Conservation (phyloP, 1,140 invertebrate species). For the Mylabris phalerata region DNA sequence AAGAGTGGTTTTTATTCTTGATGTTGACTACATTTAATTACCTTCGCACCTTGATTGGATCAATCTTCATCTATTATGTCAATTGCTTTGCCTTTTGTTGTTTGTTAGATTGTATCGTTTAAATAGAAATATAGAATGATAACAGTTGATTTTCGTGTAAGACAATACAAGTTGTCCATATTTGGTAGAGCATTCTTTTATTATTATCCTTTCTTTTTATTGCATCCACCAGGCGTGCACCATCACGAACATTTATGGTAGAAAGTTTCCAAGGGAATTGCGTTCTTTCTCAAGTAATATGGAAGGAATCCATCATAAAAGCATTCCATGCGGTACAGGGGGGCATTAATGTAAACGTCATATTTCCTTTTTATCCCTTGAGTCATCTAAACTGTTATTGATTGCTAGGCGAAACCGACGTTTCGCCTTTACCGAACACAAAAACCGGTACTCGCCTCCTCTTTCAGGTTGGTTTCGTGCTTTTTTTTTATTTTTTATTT, state of each 20-base stretch:
- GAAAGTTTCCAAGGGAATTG: conserved; percentile 24
- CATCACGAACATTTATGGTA: conserved; percentile 17
- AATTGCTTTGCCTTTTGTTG: too few species aligned
- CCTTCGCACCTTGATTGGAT: too few species aligned
- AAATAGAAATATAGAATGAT: too few species aligned
- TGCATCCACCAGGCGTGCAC: too few species aligned
- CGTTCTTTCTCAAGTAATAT: conserved; percentile 24
- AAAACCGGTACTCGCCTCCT: not conserved
- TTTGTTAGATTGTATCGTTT: too few species aligned
- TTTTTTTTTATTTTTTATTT: not conserved
- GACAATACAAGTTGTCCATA: too few species aligned
- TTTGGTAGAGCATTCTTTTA: too few species aligned
- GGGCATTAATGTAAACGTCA: conserved; percentile 31
- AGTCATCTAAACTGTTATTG: conserved; percentile 26
- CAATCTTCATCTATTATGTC: too few species aligned
- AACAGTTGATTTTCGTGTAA: too few species aligned
- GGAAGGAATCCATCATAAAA: conserved; percentile 31
- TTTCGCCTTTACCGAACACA: conserved; percentile 5
- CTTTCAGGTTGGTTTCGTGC: not conserved
- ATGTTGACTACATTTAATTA: too few species aligned
- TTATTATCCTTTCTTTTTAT: too few species aligned
- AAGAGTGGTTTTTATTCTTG: too few species aligned
- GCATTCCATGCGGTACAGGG: conserved; percentile 25
- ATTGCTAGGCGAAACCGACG: conserved; percentile 19
- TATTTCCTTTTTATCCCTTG: conserved; percentile 28